Conservation (phyloP, 2,113 vertebrate genomes). For the Peucedramus taeniatus region DNA sequence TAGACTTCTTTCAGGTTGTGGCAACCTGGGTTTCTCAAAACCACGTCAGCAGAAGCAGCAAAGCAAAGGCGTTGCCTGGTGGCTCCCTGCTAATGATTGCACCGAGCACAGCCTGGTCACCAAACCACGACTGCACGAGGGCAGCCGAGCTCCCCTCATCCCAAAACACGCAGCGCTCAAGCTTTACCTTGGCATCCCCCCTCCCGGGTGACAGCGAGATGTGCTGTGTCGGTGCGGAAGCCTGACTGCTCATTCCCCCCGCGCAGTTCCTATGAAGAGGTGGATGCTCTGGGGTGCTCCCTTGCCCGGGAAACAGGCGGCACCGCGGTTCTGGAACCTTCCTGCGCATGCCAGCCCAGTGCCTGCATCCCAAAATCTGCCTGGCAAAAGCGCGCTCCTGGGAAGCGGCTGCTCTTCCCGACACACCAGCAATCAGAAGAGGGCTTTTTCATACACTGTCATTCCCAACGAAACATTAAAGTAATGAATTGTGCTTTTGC, state of each 20-base stretch:
- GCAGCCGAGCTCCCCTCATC: background rate
- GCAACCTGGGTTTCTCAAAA: background rate
- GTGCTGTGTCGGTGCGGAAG: background rate
- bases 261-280: background rate
- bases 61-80: background rate
- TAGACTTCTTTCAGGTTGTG: background rate
- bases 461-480: background rate
- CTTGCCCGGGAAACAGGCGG: background rate
- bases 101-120: background rate
- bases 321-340: slow-evolving; percentile 65
- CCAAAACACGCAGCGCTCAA: accelerated
- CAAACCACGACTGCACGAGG: background rate
- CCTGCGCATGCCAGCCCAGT: background rate
- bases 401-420: background rate
- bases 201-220: background rate
- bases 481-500: background rate
- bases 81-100: background rate
- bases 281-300: background rate
- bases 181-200: background rate
- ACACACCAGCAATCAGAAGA: background rate
- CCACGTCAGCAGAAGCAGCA: background rate
- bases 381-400: background rate
- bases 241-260: background rate
- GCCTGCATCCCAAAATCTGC: background rate
- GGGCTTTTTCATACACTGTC: background rate